Conservation (phyloP, 92 coral and sea anemone species). For the Heteractis magnifica region DNA sequence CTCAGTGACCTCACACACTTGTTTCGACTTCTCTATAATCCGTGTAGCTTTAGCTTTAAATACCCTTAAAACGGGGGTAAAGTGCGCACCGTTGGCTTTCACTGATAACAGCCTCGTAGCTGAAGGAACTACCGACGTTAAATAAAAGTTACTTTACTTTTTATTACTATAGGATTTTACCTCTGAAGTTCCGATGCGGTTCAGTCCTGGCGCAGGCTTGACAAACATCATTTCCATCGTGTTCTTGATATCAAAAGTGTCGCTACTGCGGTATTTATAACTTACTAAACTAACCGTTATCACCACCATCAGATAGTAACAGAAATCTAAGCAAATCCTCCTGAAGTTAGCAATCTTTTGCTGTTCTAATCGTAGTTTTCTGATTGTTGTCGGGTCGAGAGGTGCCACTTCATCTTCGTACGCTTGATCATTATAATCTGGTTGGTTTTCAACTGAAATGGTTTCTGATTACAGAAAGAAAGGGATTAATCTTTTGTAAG, state of each 20-base stretch:
- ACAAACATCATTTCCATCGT: constrained; percentile 51
- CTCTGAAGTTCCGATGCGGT: constrained; percentile 15
- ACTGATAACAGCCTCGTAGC: neutral
- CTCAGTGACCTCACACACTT: too few species aligned
- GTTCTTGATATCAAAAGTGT: constrained; percentile 45
- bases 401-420: constrained; percentile 40
- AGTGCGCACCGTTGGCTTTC: too few species aligned
- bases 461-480: constrained; percentile 4
- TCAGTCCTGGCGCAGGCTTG: constrained; percentile 27
- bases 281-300: constrained; percentile 51
- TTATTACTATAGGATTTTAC: neutral
- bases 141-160: too few species aligned
- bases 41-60: too few species aligned
- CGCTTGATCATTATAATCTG: constrained; percentile 15
- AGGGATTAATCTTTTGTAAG: neutral
- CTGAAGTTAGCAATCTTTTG: constrained; percentile 32
- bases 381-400: constrained; percentile 38
- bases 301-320: constrained; percentile 49
- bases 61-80: too few species aligned
- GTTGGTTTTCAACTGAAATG: constrained; percentile 15
- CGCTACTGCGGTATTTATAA: constrained; percentile 58
- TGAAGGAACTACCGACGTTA: too few species aligned
- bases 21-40: too few species aligned
- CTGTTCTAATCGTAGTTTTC: constrained; percentile 41
- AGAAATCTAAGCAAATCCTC: constrained; percentile 48